A percentile compares a stretch with the other conserved stretches of the same genome.
Evolutionary conservation across 2,797 vertebrate species (phyloP).

Genomic region (Cottoperca gobio): DNA sequence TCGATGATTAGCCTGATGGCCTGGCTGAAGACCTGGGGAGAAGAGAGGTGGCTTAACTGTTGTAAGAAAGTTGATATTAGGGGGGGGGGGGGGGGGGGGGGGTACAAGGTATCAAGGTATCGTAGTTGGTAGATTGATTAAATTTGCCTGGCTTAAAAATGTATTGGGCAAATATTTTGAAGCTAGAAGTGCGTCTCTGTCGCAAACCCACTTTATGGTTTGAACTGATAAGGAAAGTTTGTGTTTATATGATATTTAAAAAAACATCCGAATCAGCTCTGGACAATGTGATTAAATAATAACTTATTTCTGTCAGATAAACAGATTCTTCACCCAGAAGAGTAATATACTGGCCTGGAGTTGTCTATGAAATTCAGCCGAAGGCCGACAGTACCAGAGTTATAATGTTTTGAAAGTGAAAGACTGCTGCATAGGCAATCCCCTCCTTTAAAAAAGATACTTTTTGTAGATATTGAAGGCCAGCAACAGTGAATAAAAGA

Average conservation of each 20-base stretch:
- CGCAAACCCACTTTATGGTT: background rate
- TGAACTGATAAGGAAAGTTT: background rate
- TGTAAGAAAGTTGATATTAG: background rate
- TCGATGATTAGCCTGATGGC: conserved; percentile 35
- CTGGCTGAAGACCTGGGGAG: conserved; percentile 41
- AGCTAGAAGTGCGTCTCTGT: background rate
- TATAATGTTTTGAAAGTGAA: background rate
- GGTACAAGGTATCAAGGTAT: too few relatives aligned
- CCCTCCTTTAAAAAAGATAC: background rate
- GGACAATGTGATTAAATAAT: conserved; percentile 1
- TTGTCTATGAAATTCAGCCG: background rate
- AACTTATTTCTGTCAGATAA: background rate
- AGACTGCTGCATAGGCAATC: background rate
- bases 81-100: too few relatives aligned
- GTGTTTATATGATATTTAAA: background rate
- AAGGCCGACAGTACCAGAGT: background rate
- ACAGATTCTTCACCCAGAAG: background rate
- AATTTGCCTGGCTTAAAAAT: background rate
- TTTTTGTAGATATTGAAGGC: background rate
- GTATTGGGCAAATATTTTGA: background rate
- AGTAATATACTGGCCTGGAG: background rate
- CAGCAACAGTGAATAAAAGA: background rate
- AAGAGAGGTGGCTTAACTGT: conserved; percentile 56
- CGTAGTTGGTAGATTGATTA: background rate
- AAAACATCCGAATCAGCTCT: background rate